These are phyloP conservation scores for Aptenodytes patagonicus DNA, from an alignment of 2,113 vertebrate species.

Conservation along the genomic window DNA sequence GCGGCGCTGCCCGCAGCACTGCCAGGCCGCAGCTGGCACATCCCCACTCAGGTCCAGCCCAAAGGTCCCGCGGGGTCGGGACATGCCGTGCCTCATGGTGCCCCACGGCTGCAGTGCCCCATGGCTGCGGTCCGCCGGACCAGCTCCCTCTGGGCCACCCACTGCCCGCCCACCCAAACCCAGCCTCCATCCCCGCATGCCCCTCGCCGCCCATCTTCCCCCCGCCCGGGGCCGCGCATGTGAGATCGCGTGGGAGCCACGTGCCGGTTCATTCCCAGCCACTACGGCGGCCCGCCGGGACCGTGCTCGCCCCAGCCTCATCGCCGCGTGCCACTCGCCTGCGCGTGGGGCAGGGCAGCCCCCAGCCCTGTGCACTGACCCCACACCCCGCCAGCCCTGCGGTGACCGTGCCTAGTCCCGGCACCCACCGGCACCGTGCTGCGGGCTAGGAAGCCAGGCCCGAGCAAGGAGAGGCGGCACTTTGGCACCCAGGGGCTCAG, in stretches of 20 bases:
- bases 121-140: fast-evolving
- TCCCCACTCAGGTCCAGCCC: fast-evolving
- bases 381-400: neutral
- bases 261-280: fast-evolving
- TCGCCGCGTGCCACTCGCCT: fast-evolving
- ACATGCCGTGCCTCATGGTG: fast-evolving
- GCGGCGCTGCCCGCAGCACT: neutral
- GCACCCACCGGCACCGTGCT: fast-evolving
- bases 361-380: neutral
- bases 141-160: neutral
- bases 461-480: neutral
- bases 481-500: fast-evolving
- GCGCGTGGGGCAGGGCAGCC: fast-evolving
- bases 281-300: fast-evolving
- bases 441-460: neutral
- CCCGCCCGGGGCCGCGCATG: fast-evolving
- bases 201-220: fast-evolving
- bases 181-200: neutral
- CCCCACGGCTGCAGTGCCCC: neutral
- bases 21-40: fast-evolving
- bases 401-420: neutral
- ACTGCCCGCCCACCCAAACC: neutral
- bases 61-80: fast-evolving
- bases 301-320: neutral
- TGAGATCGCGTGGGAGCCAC: fast-evolving